Evolutionary conservation across 1,140 invertebrate species (phyloP).

Genomic region (Wasmannia auropunctata): DNA sequence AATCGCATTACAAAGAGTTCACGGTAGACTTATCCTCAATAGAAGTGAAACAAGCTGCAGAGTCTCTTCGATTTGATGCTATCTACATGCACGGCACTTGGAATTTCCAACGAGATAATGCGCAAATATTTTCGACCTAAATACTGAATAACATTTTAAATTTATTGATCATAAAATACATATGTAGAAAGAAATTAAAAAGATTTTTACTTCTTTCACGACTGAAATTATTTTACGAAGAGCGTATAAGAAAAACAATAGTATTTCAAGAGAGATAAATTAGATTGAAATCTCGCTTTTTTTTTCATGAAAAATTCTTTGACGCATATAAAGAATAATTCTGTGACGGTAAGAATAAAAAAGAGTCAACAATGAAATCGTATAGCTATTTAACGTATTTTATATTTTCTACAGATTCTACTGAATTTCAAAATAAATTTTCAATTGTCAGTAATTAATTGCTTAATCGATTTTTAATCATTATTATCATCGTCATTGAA

Average conservation of each 20-base stretch:
- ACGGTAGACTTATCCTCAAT: constrained; percentile 36
- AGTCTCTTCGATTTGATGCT: constrained; percentile 15
- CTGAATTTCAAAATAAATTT: neutral
- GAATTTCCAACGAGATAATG: constrained; percentile 10
- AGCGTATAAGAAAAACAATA: neutral
- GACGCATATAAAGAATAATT: neutral
- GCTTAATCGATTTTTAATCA: neutral
- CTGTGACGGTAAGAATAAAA: neutral
- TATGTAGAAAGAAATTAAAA: neutral
- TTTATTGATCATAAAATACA: constrained; percentile 24
- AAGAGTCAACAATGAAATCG: neutral
- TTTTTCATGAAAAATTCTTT: neutral
- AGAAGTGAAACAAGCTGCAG: constrained; percentile 25
- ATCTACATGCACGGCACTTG: neutral
- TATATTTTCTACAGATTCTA: neutral
- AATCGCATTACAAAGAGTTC: constrained; percentile 47
- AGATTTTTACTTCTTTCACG: neutral
- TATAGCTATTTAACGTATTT: neutral
- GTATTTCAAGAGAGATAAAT: neutral
- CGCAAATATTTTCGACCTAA: constrained; percentile 25
- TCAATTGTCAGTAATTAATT: neutral
- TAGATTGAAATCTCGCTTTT: neutral
- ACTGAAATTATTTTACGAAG: neutral
- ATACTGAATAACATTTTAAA: constrained; percentile 5
- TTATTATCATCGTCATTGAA: neutral